phyloP scores from a whole-genome alignment of 2,888 invertebrate genomes.

The Dusona sp. region DNA sequence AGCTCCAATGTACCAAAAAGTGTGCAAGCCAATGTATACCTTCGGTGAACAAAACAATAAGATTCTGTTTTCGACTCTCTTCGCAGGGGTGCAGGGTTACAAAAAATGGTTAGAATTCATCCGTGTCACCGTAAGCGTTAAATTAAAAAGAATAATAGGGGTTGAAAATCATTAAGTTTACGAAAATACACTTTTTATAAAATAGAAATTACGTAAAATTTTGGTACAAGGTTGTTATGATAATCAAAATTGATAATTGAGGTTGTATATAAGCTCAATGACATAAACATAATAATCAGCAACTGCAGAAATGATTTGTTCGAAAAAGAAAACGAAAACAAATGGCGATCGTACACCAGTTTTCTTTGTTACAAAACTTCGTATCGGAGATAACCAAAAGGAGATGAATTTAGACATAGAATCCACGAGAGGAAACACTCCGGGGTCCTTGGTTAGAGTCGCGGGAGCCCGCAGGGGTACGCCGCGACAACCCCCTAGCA shows the following conservation, averaged over 20 bases:
- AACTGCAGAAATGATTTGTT: neutral
- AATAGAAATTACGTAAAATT: neutral
- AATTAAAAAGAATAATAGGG: neutral
- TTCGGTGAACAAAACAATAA: neutral
- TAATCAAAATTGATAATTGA: neutral
- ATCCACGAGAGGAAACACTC: constrained; percentile 78
- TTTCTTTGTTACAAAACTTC: constrained; percentile 39
- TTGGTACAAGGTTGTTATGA: neutral
- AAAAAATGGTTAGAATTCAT: neutral
- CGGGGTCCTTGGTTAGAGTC: constrained; percentile 77
- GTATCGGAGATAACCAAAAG: constrained; percentile 46
- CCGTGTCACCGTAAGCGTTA: neutral
- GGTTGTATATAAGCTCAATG: neutral
- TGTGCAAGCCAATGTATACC: neutral
- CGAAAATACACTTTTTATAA: too few relatives aligned
- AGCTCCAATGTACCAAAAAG: neutral
- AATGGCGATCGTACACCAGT: neutral
- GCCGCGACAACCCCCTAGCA: constrained; percentile 85
- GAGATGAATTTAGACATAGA: constrained; percentile 67
- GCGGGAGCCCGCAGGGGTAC: constrained; percentile 83
- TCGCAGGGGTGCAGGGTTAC: neutral
- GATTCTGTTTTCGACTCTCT: neutral
- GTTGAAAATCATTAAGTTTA: neutral
- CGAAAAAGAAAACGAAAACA: neutral
- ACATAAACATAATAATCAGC: neutral